These are phyloP conservation scores for Xenus cinereus DNA, from an alignment of 2,113 vertebrate genomes.

Conservation along the genomic window DNA sequence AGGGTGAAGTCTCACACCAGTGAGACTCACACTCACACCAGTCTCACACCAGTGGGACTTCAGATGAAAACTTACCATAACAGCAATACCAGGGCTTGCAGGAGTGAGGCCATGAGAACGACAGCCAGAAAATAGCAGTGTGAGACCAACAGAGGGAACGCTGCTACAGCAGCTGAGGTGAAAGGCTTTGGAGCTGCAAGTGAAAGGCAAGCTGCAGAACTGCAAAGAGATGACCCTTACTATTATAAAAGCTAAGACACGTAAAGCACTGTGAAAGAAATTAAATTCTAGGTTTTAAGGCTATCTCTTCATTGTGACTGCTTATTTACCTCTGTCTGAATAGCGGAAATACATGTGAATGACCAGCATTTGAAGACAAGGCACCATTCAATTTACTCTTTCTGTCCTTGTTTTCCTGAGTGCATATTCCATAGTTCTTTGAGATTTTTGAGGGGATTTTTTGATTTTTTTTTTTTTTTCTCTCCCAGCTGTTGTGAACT, in stretches of 20 bases:
- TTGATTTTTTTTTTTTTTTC: no score
- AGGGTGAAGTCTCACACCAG: accelerated
- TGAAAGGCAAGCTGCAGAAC: background rate
- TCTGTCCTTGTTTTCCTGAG: background rate
- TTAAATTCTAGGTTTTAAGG: background rate
- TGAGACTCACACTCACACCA: background rate
- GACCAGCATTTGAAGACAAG: background rate
- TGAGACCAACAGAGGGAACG: background rate
- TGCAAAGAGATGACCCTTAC: background rate
- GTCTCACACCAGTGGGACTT: background rate
- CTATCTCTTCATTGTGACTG: background rate
- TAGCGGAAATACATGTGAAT: background rate
- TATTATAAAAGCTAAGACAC: background rate
- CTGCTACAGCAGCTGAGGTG: background rate
- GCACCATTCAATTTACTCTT: background rate
- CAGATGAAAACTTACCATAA: background rate
- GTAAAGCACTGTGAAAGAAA: background rate
- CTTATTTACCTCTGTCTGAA: background rate
- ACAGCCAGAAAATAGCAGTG: background rate
- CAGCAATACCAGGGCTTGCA: background rate
- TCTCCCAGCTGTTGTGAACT: background rate
- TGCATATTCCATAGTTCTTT: background rate
- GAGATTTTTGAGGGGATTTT: background rate
- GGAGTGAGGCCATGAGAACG: background rate
- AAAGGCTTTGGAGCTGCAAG: background rate